Percentiles rank a stretch among this genome's conserved stretches.
Conservation (phyloP, 2,113 vertebrate genomes). For the Poecile atricapillus region DNA sequence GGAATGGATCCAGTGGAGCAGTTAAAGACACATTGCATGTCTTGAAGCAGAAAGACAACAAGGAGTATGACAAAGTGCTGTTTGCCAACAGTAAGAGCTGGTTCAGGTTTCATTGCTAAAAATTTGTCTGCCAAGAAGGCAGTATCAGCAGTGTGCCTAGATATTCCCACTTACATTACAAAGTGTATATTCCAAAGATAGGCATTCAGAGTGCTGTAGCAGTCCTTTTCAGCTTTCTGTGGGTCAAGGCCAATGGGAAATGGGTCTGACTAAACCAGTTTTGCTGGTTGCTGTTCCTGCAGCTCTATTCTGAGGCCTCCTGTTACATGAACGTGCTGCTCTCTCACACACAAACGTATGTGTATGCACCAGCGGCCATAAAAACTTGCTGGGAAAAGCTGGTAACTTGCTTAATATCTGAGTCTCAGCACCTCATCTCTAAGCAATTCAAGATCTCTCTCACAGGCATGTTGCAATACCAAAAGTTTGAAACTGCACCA, state of each 20-base stretch:
- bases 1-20: not conserved
- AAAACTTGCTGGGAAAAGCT: not conserved
- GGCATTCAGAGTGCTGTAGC: not conserved
- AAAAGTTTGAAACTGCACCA: not conserved
- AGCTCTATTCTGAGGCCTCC: not conserved
- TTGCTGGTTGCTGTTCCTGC: not conserved
- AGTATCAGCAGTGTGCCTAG: not conserved
- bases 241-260: not conserved
- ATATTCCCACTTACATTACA: not conserved
- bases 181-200: not conserved
- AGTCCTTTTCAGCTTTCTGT: not conserved
- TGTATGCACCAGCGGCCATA: not conserved
- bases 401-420: not conserved
- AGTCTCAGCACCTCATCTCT: not conserved
- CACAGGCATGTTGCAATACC: not conserved
- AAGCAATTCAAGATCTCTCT: not conserved
- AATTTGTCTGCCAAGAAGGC: not conserved
- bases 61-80: not conserved
- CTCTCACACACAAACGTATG: not conserved
- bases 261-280: not conserved
- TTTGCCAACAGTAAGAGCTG: not conserved
- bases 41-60: not conserved
- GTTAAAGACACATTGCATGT: not conserved
- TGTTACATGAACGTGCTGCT: not conserved
- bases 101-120: not conserved